These are phyloP conservation scores for Crotalus tigris DNA, from an alignment of 2,113 vertebrate species.

Conservation along the genomic window DNA sequence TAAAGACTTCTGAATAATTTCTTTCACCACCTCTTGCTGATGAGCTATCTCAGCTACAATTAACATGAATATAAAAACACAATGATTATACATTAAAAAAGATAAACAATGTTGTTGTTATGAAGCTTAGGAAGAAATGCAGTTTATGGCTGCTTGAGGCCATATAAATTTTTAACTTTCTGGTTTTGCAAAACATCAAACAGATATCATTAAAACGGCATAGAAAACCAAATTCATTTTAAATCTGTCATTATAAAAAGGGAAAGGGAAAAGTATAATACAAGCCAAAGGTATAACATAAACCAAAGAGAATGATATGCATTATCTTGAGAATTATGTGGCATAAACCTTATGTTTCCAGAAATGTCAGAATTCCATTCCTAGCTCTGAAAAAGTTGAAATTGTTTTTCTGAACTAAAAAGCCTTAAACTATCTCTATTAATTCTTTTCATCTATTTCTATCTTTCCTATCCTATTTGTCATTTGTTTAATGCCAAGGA, in stretches of 20 bases:
- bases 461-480: not conserved
- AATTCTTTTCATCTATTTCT: conserved; percentile 26
- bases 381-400: conserved; percentile 14
- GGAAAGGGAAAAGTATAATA: conserved; percentile 22
- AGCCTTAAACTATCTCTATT: conserved; percentile 18
- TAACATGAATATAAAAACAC: not conserved
- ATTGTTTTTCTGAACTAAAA: not conserved
- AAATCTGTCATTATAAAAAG: conserved; percentile 42
- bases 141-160: conserved; percentile 36
- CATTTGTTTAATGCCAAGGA: not conserved
- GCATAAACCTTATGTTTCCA: conserved; percentile 36
- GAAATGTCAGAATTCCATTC: conserved; percentile 50
- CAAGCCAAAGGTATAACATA: conserved; percentile 3
- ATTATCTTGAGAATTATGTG: not conserved
- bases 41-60: conserved; percentile 33
- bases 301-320: not conserved
- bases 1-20: not conserved
- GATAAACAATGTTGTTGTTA: conserved; percentile 56
- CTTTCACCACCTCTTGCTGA: conserved; percentile 30
- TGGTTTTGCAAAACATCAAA: conserved; percentile 53
- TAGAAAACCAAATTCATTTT: conserved; percentile 44
- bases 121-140: conserved; percentile 31
- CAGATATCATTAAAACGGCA: conserved; percentile 37
- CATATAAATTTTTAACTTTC: conserved; percentile 44
- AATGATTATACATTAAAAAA: conserved; percentile 4